Conservation (phyloP, 2,888 invertebrate species). For the Drosophila fulvimacula region DNA sequence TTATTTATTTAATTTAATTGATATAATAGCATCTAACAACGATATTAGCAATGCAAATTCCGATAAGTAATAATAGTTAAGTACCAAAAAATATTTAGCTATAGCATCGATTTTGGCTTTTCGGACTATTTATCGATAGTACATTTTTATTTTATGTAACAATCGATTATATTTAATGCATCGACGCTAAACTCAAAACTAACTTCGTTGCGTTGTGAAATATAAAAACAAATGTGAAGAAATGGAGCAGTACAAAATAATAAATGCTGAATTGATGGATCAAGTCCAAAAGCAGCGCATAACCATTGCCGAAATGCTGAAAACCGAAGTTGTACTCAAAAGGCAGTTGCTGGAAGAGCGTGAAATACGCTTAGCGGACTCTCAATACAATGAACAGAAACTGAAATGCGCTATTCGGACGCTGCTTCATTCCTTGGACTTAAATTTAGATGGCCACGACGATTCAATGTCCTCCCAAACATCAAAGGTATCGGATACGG, state of each 20-base stretch:
- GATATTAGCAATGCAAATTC: not conserved
- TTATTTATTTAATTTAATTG: not conserved
- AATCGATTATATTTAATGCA: slow-evolving; percentile 20
- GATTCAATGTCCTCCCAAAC: not conserved
- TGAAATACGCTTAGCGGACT: slow-evolving; percentile 24
- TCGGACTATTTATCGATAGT: slow-evolving; percentile 2
- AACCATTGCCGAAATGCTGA: slow-evolving; percentile 18
- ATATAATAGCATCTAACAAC: not conserved
- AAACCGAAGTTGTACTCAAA: slow-evolving; percentile 22
- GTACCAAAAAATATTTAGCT: not conserved
- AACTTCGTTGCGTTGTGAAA: not conserved
- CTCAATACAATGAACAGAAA: slow-evolving; percentile 33
- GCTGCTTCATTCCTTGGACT: slow-evolving; percentile 10
- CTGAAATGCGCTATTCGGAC: slow-evolving; percentile 38
- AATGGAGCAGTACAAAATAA: slow-evolving; percentile 50
- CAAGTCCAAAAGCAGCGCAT: slow-evolving; percentile 44
- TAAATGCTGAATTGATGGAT: slow-evolving; percentile 28
- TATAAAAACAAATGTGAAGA: not conserved
- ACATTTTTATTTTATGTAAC: not conserved
- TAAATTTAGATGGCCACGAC: slow-evolving; percentile 14
- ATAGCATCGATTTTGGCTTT: not conserved
- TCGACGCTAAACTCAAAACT: slow-evolving; percentile 51
- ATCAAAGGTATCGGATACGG: slow-evolving; percentile 5
- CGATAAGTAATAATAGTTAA: not conserved
- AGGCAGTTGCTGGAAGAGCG: slow-evolving; percentile 39